These are phyloP conservation scores for Podarcis lilfordi DNA, from an alignment of 2,797 vertebrate species.

Conservation along the genomic window DNA sequence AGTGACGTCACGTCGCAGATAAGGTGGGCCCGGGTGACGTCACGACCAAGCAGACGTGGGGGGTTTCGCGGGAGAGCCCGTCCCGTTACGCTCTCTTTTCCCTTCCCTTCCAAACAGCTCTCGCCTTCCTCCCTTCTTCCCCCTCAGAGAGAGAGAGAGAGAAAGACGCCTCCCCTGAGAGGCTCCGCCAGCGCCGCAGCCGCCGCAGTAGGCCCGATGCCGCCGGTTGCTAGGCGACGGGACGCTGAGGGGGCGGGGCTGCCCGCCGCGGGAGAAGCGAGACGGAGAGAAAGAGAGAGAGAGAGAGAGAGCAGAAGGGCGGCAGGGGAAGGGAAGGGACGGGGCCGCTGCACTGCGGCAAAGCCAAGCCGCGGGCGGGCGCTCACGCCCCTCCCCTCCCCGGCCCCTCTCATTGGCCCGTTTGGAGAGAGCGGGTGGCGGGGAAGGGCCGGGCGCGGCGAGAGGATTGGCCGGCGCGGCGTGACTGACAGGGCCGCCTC, in stretches of 20 bases:
- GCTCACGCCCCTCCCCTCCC: neutral
- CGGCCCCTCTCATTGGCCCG: conserved; percentile 36
- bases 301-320: neutral
- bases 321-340: conserved; percentile 57
- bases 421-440: neutral
- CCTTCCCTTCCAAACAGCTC: neutral
- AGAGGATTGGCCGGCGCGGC: conserved; percentile 34
- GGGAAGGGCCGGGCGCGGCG: accelerated
- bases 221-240: conserved; percentile 79
- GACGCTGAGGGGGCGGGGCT: conserved; percentile 70
- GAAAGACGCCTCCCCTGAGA: neutral
- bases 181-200: neutral
- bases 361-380: conserved; percentile 23
- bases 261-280: neutral
- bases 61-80: neutral
- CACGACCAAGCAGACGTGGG: neutral
- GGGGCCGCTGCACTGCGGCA: conserved; percentile 89
- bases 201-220: neutral
- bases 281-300: too few species aligned
- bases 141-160: neutral
- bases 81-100: too few species aligned
- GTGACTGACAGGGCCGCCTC: neutral
- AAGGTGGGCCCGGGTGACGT: neutral
- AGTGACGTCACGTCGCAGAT: neutral
- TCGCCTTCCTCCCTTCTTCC: neutral